A percentile compares a stretch with the other conserved stretches of the same genome.
phyloP scores from a whole-genome alignment of 2,797 vertebrate species.

The Ctenosaura bakeri region DNA sequence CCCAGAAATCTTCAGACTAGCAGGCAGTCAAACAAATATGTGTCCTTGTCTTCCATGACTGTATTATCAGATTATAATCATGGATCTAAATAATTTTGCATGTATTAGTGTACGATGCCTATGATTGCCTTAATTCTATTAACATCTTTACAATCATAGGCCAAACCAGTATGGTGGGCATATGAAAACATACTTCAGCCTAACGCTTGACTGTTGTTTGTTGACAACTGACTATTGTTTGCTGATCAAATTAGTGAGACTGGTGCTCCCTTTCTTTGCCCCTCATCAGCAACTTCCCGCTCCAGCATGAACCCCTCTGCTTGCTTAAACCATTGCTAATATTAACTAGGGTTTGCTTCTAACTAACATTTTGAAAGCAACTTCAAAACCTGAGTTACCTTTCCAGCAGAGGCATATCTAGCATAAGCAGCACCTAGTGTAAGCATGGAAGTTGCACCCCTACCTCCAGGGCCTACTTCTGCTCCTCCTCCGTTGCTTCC shows the following conservation, averaged over 20 bases:
- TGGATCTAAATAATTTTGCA: not conserved
- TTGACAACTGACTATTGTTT: not conserved
- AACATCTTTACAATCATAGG: not conserved
- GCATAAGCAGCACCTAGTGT: too few species aligned
- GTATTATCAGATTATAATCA: not conserved
- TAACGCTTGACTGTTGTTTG: not conserved
- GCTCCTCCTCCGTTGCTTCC: too few species aligned
- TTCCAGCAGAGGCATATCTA: not conserved
- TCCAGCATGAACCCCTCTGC: not conserved
- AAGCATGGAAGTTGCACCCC: too few species aligned
- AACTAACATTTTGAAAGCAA: not conserved
- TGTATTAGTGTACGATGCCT: slow-evolving; percentile 4
- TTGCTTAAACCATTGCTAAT: not conserved
- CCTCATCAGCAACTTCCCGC: not conserved
- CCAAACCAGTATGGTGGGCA: not conserved
- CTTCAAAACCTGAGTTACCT: not conserved
- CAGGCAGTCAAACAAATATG: not conserved
- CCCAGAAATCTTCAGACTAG: not conserved
- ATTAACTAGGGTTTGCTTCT: not conserved
- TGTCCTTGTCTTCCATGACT: not conserved
- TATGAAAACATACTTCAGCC: not conserved
- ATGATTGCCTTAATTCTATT: not conserved
- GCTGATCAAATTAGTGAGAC: not conserved
- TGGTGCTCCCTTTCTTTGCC: not conserved
- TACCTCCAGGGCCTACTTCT: too few species aligned